These are phyloP conservation scores for Oryzias javanicus DNA, from an alignment of 2,113 vertebrate genomes.

Conservation along the genomic window DNA sequence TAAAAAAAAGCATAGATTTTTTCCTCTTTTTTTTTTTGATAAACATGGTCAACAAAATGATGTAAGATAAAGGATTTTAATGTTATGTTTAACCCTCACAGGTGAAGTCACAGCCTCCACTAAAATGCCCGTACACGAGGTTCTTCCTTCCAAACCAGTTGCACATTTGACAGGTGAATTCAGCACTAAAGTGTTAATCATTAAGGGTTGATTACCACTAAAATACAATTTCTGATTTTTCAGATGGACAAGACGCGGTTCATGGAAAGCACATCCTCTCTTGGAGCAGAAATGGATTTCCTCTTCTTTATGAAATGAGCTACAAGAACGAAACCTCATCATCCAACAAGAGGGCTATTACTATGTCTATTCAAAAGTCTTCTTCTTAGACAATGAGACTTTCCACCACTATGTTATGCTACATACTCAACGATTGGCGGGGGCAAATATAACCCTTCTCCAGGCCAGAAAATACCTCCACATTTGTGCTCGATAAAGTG, in stretches of 20 bases:
- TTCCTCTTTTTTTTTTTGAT: too few species aligned
- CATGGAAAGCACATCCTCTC: conserved; percentile 35
- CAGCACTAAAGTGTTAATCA: not conserved
- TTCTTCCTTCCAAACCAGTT: conserved; percentile 66
- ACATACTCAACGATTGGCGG: conserved; percentile 48
- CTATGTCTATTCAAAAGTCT: conserved; percentile 83
- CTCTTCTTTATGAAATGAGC: conserved; percentile 67
- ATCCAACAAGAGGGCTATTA: conserved; percentile 75
- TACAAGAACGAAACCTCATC: conserved; percentile 68
- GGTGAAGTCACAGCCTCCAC: not conserved
- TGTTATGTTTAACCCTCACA: conserved; percentile 21
- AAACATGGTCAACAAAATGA: too few species aligned
- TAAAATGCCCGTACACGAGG: accelerated
- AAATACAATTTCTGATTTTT: conserved; percentile 2
- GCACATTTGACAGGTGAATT: conserved; percentile 73
- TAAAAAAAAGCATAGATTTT: too few species aligned
- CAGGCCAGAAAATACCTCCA: conserved; percentile 30
- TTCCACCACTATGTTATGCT: conserved; percentile 67
- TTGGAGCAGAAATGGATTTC: conserved; percentile 68
- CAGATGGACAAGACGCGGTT: conserved; percentile 36
- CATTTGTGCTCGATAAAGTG: too few species aligned
- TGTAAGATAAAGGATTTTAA: not conserved
- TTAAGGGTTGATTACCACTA: not conserved
- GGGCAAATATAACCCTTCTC: conserved; percentile 62
- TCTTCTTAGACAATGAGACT: not conserved